Base-by-base conservation (phyloP, 2,797 vertebrate genomes). In the Bothrops alternatus region DNA sequence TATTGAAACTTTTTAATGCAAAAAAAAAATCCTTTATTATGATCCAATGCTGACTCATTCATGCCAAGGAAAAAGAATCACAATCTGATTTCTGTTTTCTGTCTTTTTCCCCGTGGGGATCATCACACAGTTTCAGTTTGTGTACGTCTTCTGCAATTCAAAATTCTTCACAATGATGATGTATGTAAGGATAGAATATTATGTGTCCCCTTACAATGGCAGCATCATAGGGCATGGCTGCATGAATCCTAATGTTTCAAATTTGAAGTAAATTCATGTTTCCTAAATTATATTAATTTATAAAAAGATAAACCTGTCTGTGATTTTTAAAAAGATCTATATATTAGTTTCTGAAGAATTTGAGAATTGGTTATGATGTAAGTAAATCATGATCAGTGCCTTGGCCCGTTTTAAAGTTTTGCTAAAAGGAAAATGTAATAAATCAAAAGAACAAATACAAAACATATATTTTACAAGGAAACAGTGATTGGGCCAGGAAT, bases 321-420 rank as follows among this genome's bases (percentile, higher is more conserved):
- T 8, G 14, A 14, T 2, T 32, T 87, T 87, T 47, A 1, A 32
- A 91, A 91, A 57, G 12, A 69, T 90, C 50, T 58, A 32, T 50
- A n/a, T 56, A 87, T 53, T 18, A 5, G 16, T 55, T 87, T 56
- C 20, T 78, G 37, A 78, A 42, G 6, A 42, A 42, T 20, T 37
- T 78, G 37, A 78, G 18, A 78, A 78, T 78, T 37, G 32, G 18
- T 20, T 78, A 73, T 37, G 37, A 42, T 42, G 42, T 42, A 78
- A 8, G 32, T 42, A 42, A 78, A 78, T 42, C 69, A 10, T 8
- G 32, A 73, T 20, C 47, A 7, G 8, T 87, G 26, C 18, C 16
- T 87, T 73, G 28, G 26, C 65, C 58, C 50, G 3, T 87, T 90
- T 93, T 87, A 90, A 87, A 87, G 25, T 87, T 90, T 37, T 91